Conservation (phyloP, 2,888 invertebrate genomes). For the Sminthurides aquaticus region DNA sequence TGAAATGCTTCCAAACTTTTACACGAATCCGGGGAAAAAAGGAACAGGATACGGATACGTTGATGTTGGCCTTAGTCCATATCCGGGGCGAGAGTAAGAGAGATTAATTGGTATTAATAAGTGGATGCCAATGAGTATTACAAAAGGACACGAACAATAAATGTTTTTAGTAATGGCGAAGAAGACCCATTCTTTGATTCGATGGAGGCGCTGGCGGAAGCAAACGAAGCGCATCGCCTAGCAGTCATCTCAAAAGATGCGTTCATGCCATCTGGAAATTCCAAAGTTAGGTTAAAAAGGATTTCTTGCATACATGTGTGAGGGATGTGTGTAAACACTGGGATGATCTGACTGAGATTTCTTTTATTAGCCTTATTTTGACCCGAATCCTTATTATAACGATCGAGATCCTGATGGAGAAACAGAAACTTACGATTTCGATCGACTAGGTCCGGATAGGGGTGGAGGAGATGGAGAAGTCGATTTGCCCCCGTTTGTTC, state of each 20-base stretch:
- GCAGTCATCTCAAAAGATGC: slow-evolving; percentile 22
- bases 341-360: too few species aligned
- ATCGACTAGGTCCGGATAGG: slow-evolving; percentile 19
- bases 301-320: too few species aligned
- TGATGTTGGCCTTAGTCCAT: slow-evolving; percentile 51
- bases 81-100: slow-evolving; percentile 46
- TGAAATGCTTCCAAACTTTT: slow-evolving; percentile 43
- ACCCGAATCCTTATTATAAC: slow-evolving; percentile 47
- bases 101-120: neutral
- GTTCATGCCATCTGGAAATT: slow-evolving; percentile 25
- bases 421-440: slow-evolving; percentile 36
- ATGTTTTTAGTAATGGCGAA: slow-evolving; percentile 14
- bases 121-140: too few species aligned
- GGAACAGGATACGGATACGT: slow-evolving; percentile 52
- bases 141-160: neutral
- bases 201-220: slow-evolving; percentile 24
- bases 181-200: slow-evolving; percentile 37
- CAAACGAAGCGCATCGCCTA: slow-evolving; percentile 35
- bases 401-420: slow-evolving; percentile 36
- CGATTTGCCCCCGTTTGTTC: slow-evolving; percentile 30
- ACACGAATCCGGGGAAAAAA: slow-evolving; percentile 48
- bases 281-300: slow-evolving; percentile 6
- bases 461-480: slow-evolving; percentile 12
- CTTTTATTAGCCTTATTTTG: slow-evolving; percentile 47
- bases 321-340: neutral